Conservation (phyloP, 2,797 vertebrate species). For the Anguilla megastoma region DNA sequence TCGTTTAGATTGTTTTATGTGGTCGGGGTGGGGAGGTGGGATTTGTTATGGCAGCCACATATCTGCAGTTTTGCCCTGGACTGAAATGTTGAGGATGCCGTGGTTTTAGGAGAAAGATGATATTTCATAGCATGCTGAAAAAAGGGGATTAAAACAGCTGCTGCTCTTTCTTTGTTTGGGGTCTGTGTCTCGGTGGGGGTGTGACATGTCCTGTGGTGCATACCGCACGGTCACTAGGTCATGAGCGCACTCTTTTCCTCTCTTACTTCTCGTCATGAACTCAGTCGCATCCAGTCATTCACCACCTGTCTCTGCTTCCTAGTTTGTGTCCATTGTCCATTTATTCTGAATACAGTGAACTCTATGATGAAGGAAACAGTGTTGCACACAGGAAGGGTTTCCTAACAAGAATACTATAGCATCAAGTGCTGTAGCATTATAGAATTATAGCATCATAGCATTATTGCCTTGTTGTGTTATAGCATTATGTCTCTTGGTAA, state of each 20-base stretch:
- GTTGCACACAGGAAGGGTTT: background rate
- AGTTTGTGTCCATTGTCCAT: background rate
- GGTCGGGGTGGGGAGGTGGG: background rate
- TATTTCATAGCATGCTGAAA: background rate
- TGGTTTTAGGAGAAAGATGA: background rate
- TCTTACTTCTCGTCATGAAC: background rate
- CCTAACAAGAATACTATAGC: background rate
- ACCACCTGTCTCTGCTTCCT: background rate
- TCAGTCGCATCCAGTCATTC: background rate
- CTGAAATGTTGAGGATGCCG: background rate
- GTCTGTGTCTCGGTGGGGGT: background rate
- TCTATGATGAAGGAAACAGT: background rate
- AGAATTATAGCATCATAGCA: background rate
- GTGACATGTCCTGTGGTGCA: background rate
- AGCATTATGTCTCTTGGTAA: background rate
- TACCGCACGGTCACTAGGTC: background rate
- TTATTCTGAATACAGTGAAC: background rate
- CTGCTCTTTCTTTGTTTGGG: background rate
- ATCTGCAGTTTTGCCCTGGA: background rate
- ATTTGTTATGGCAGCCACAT: background rate
- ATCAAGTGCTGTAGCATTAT: background rate
- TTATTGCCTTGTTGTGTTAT: background rate
- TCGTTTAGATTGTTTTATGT: background rate
- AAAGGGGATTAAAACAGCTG: background rate
- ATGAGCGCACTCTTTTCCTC: background rate